Evolutionary conservation across 2,888 invertebrate species (phyloP), one percentile per base, ranked within the genome.

Genomic region (Matsumyia berberina): DNA sequence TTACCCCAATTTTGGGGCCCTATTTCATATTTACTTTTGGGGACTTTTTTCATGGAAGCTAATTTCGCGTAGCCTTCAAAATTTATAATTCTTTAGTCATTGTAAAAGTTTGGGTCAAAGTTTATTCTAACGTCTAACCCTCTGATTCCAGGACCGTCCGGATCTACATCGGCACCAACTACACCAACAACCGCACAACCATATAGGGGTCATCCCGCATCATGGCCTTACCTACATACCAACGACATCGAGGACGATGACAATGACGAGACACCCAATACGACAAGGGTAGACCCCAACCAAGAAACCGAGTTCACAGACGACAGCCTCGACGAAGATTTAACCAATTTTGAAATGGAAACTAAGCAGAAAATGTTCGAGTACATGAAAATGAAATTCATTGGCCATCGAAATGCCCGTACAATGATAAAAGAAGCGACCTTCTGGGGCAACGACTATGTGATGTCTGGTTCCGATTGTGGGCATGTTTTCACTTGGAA

Each of bases 391-490:
- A 94, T 93, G 92, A 95, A 95, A 88, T 97, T 94, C 90, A 93
- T 93, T 62, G 97, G 97, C 1, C 97, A 97, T 91, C 93, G 97
- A 70, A 97, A 97, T 92, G 95, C 96, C 6, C 89, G 91, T 89
- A 95, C 95, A 62, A 95, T 95, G 96, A 96, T 97, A 81, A 97
- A 97, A 91, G 96, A 97, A 90, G 95, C 96, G 3, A 94, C 95
- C 77, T 97, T 97, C 91, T 97, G 96, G 96, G 97, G 97, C 55
- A 93, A 95, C 87, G 93, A 95, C 88, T 95, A 94, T 91, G 94
- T 97, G 11, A 95, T 97, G 94, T 96, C 96, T 19, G 97, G 97
- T n/a, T 96, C 96, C 11, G 97, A 97, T 91, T 97, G 97, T 91
- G 97, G 97, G 0, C 96, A 97, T 89, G 95, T 97, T 11, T 97